Percentiles rank a stretch among this genome's conserved stretches.
Conservation (phyloP, 2,797 vertebrate genomes). For the Argyrosomus regius region DNA sequence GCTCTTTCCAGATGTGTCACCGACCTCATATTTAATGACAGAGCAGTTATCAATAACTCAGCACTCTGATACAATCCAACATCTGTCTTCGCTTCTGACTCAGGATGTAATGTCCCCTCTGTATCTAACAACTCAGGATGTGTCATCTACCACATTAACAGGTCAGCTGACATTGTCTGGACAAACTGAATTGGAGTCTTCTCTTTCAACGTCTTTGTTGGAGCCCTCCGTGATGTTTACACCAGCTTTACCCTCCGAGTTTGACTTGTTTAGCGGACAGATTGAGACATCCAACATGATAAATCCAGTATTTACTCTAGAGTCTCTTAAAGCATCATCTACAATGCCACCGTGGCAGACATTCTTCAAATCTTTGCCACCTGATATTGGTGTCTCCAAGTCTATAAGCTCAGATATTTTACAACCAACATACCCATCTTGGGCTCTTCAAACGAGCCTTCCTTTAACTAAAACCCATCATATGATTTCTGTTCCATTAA, state of each 20-base stretch:
- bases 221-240: constrained; percentile 7
- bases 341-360: background rate
- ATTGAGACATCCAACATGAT: background rate
- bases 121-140: constrained; percentile 25
- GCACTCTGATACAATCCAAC: constrained; percentile 11
- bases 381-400: background rate
- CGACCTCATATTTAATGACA: constrained; percentile 8
- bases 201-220: background rate
- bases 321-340: constrained; percentile 8
- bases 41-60: constrained; percentile 15
- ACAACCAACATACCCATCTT: constrained; percentile 1
- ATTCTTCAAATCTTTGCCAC: background rate
- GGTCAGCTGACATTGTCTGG: constrained; percentile 21
- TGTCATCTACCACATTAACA: constrained; percentile 28
- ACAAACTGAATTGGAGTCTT: constrained; percentile 44
- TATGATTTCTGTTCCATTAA: background rate
- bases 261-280: background rate
- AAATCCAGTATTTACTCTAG: background rate
- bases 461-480: constrained; percentile 8
- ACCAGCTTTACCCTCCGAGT: constrained; percentile 19
- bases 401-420: background rate
- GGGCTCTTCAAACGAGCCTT: background rate
- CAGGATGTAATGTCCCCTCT: constrained; percentile 32
- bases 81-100: constrained; percentile 24
- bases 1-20: constrained; percentile 51